Conservation (phyloP, 2,888 invertebrate species). For the Lochmaea capreae region DNA sequence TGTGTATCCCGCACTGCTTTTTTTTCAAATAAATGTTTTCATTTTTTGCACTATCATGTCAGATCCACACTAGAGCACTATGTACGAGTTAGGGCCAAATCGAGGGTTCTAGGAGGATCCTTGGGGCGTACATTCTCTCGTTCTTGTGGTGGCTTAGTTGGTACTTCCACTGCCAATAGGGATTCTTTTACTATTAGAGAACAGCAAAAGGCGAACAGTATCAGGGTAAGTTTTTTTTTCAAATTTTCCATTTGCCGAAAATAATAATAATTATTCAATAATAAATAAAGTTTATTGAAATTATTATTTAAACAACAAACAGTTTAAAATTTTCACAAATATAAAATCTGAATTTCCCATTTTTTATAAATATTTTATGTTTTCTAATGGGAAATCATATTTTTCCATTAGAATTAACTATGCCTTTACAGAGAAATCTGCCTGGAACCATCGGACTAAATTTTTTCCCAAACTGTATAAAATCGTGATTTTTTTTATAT, state of each 20-base stretch:
- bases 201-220: slow-evolving; percentile 44
- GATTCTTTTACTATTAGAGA: slow-evolving; percentile 67
- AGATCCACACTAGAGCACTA: slow-evolving; percentile 69
- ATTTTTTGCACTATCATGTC: slow-evolving; percentile 61
- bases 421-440: no score
- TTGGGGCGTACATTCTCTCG: slow-evolving; percentile 75
- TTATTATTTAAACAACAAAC: no score
- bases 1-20: slow-evolving; percentile 61
- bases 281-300: no score
- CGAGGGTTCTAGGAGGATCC: slow-evolving; percentile 74
- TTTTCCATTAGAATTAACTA: no score
- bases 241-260: no score
- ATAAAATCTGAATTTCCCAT: no score
- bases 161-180: slow-evolving; percentile 55
- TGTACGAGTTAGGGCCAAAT: slow-evolving; percentile 72
- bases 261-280: no score
- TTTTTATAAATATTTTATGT: no score
- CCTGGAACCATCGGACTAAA: no score
- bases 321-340: no score
- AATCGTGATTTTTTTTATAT: background rate
- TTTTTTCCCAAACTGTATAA: no score
- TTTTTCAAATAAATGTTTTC: slow-evolving; percentile 54
- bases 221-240: slow-evolving; percentile 37
- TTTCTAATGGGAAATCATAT: no score
- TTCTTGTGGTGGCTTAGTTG: slow-evolving; percentile 72